A percentile compares a stretch with the other conserved stretches of the same genome.
phyloP scores from a whole-genome alignment of 2,888 invertebrate genomes.

The Cryptocephalus moraei region DNA sequence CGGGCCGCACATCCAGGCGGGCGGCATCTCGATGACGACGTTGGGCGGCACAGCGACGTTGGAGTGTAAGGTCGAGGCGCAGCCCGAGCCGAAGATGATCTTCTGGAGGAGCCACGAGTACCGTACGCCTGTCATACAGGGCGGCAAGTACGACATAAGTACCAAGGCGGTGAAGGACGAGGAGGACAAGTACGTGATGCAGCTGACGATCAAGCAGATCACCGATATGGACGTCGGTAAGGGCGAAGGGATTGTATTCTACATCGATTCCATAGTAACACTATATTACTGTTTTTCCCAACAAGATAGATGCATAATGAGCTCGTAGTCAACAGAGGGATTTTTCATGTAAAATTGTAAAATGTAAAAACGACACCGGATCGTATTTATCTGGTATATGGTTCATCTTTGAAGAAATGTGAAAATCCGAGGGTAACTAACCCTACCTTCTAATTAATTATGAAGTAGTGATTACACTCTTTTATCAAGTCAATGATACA shows the following conservation, averaged over 20 bases:
- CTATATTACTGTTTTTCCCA: too few relatives aligned
- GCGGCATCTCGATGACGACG: constrained; percentile 67
- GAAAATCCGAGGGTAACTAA: too few relatives aligned
- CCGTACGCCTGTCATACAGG: constrained; percentile 64
- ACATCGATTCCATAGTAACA: background rate
- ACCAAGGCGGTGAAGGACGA: constrained; percentile 52
- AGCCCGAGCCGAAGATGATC: constrained; percentile 69
- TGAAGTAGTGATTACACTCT: too few relatives aligned
- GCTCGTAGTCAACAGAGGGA: too few relatives aligned
- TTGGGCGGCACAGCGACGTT: constrained; percentile 66
- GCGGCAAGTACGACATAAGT: constrained; percentile 62
- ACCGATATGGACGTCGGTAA: constrained; percentile 45
- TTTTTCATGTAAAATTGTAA: too few relatives aligned
- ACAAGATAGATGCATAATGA: too few relatives aligned
- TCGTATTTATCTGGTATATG: too few relatives aligned
- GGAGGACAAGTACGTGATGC: constrained; percentile 62
- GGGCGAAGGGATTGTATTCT: background rate
- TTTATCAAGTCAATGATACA: too few relatives aligned
- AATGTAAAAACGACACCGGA: too few relatives aligned
- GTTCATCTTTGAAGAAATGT: too few relatives aligned
- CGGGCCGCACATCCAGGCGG: constrained; percentile 65
- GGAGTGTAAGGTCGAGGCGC: constrained; percentile 67
- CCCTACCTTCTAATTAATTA: too few relatives aligned
- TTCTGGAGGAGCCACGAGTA: constrained; percentile 74
- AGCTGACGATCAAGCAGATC: constrained; percentile 62